These are phyloP conservation scores for Bergia sp. DNA, from an alignment of 92 coral and sea anemone genomes.

Conservation along the genomic window DNA sequence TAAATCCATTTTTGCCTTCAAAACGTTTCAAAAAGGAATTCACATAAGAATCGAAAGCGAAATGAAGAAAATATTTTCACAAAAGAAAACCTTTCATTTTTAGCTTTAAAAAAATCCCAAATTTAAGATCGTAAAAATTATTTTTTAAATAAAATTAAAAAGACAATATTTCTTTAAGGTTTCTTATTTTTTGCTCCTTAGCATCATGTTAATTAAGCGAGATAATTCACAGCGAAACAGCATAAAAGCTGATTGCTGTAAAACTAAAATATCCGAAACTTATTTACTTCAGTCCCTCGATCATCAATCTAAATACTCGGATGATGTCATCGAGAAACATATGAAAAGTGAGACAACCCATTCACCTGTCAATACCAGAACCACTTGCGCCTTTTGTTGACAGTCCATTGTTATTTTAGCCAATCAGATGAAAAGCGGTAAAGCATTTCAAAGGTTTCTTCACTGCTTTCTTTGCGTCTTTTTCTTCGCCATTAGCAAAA, in stretches of 20 bases:
- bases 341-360: constrained; percentile 12
- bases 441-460: constrained; percentile 37
- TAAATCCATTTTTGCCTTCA: background rate
- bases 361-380: constrained; percentile 40
- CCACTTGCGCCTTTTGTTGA: constrained; percentile 18
- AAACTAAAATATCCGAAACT: background rate
- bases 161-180: too few species aligned
- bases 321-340: constrained; percentile 40
- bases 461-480: constrained; percentile 36
- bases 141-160: background rate
- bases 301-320: constrained; percentile 7
- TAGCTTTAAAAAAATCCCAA: background rate
- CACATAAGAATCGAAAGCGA: background rate
- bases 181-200: too few species aligned
- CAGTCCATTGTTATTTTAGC: constrained; percentile 24
- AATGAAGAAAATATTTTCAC: background rate
- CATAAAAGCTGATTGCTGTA: background rate
- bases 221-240: background rate
- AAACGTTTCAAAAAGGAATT: background rate
- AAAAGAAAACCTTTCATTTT: background rate
- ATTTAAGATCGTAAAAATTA: background rate
- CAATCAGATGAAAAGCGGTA: constrained; percentile 30
- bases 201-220: background rate
- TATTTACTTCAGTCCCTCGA: background rate
- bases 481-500: constrained; percentile 48